phyloP scores from a whole-genome alignment of 1,140 invertebrate genomes.

The Drosophila micromelanica region DNA sequence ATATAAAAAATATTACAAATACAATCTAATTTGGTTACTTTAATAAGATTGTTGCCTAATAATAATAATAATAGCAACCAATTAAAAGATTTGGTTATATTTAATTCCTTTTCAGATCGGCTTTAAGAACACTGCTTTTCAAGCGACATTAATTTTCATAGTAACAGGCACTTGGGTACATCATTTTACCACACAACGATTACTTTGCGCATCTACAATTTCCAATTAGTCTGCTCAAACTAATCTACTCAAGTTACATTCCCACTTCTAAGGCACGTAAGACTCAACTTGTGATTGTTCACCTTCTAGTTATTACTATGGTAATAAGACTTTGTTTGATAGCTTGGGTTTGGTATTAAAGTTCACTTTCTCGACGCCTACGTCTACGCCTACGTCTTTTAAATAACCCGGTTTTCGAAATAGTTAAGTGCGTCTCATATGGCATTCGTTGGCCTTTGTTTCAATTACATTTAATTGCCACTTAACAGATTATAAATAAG shows the following conservation, averaged over 20 bases:
- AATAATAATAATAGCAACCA: no score
- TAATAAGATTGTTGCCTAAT: no score
- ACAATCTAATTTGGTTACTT: no score
- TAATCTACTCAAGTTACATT: neutral
- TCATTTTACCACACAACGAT: neutral
- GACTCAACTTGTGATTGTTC: neutral
- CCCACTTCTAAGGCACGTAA: neutral
- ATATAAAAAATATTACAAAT: no score
- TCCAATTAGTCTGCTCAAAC: neutral
- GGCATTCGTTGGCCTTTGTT: neutral
- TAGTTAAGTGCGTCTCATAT: constrained; percentile 2
- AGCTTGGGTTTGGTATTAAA: neutral
- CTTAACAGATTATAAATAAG: constrained; percentile 31
- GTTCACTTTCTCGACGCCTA: neutral
- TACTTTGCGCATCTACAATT: neutral
- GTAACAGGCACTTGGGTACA: neutral
- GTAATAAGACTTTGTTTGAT: neutral
- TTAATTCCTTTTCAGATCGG: neutral
- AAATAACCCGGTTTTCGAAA: constrained; percentile 1
- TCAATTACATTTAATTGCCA: constrained; percentile 28
- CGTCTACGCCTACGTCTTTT: neutral
- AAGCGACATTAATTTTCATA: neutral
- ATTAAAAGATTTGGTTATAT: no score
- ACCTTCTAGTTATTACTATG: neutral
- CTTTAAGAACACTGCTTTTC: neutral